Percentiles rank a stretch among this genome's conserved stretches.
phyloP scores from a whole-genome alignment of 1,140 invertebrate genomes.

The Scaptomyza hsui region DNA sequence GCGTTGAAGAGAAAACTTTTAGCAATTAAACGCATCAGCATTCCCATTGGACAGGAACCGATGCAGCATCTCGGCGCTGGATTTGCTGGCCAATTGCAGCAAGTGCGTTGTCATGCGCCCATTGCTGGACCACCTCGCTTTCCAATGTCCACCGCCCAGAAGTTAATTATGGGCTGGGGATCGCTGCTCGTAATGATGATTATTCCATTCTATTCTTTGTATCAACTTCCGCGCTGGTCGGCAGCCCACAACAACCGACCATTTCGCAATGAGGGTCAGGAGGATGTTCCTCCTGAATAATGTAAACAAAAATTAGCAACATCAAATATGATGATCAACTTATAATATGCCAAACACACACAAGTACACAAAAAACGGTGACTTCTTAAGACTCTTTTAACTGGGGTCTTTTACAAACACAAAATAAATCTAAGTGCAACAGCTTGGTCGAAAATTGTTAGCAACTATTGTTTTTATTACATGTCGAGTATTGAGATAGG shows the following conservation, averaged over 20 bases:
- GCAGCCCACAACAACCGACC: constrained; percentile 41
- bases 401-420: constrained; percentile 31
- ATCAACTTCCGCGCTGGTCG: constrained; percentile 50
- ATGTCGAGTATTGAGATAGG: too few species aligned
- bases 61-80: not conserved
- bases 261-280: constrained; percentile 21
- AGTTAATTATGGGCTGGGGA: constrained; percentile 42
- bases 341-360: constrained; percentile 1
- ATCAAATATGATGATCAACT: not conserved
- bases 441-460: constrained; percentile 25
- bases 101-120: constrained; percentile 45
- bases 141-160: constrained; percentile 37
- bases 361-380: constrained; percentile 49
- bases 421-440: constrained; percentile 13
- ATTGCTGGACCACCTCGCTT: constrained; percentile 63
- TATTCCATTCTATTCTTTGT: constrained; percentile 54
- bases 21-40: not conserved
- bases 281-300: not conserved
- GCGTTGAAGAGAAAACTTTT: constrained; percentile 31
- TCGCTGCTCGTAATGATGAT: constrained; percentile 54
- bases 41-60: not conserved
- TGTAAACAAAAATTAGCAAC: not conserved
- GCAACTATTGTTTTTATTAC: too few species aligned
- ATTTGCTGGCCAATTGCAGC: constrained; percentile 12
- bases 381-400: constrained; percentile 50